These are phyloP conservation scores for Eubasilissa regina DNA, from an alignment of 1,140 invertebrate species.

Conservation along the genomic window DNA sequence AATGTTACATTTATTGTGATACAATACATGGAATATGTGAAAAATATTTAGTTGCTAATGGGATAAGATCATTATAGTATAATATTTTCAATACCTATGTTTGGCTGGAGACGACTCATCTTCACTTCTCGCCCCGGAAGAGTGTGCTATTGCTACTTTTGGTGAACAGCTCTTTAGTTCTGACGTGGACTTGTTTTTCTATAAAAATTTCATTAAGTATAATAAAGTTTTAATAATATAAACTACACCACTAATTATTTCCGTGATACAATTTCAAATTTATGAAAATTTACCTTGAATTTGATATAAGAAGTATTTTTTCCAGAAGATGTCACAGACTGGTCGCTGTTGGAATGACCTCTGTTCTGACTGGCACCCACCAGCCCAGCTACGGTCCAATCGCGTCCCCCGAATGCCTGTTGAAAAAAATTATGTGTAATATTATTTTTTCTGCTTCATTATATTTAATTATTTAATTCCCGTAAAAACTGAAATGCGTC, in stretches of 20 bases:
- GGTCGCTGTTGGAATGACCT: slow-evolving; percentile 65
- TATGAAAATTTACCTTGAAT: slow-evolving; percentile 69
- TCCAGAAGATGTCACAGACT: slow-evolving; percentile 61
- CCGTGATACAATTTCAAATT: not conserved
- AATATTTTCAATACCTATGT: slow-evolving; percentile 59
- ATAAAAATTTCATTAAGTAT: slow-evolving; percentile 46
- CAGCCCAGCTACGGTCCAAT: slow-evolving; percentile 79
- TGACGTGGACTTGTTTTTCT: slow-evolving; percentile 70
- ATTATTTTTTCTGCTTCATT: too few species aligned
- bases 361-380: slow-evolving; percentile 64
- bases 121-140: slow-evolving; percentile 67
- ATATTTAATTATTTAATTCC: not conserved
- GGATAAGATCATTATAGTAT: too few species aligned
- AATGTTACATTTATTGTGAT: too few species aligned
- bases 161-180: slow-evolving; percentile 68
- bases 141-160: slow-evolving; percentile 63
- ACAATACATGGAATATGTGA: too few species aligned
- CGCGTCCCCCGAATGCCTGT: slow-evolving; percentile 89
- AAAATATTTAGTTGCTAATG: too few species aligned
- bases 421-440: slow-evolving; percentile 28
- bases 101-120: slow-evolving; percentile 66
- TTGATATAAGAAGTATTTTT: slow-evolving; percentile 72
- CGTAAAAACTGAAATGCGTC: too few species aligned
- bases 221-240: not conserved
- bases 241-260: not conserved